Evolutionary conservation across 2,113 vertebrate species (phyloP).

Genomic region (Dromas ardeola): DNA sequence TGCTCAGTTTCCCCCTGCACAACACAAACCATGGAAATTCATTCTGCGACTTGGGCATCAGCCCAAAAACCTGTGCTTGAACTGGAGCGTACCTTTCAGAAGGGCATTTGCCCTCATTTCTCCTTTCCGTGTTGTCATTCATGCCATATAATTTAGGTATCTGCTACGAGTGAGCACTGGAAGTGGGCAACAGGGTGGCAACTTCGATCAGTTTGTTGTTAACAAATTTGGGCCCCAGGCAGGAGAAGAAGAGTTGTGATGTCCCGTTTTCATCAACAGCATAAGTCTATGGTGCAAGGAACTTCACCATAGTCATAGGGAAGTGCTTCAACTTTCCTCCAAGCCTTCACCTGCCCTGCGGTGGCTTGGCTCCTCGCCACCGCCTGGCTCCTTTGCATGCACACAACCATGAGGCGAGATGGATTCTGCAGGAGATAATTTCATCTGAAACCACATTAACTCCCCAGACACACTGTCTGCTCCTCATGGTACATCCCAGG

Average conservation of each 20-base stretch:
- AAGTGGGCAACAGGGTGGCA: background rate
- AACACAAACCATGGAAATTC: background rate
- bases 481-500: constrained; percentile 35
- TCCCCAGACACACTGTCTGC: constrained; percentile 46
- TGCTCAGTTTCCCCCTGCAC: background rate
- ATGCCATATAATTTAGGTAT: background rate
- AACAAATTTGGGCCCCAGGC: background rate
- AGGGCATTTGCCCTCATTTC: background rate
- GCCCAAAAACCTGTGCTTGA: background rate
- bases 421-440: constrained; percentile 39
- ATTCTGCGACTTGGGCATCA: background rate
- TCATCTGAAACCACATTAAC: constrained; percentile 33
- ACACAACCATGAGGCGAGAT: background rate
- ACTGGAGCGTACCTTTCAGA: background rate
- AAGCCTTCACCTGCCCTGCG: background rate
- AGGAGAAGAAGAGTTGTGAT: background rate
- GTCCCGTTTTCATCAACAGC: background rate
- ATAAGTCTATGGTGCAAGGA: background rate
- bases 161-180: background rate
- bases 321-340: background rate
- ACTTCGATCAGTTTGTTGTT: background rate
- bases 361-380: background rate
- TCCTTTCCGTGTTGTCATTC: background rate
- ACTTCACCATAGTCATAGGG: background rate
- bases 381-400: background rate